Percentiles rank a stretch among this genome's conserved stretches.
phyloP scores from a whole-genome alignment of 1,140 invertebrate genomes.

The Drosophila ogumai region DNA sequence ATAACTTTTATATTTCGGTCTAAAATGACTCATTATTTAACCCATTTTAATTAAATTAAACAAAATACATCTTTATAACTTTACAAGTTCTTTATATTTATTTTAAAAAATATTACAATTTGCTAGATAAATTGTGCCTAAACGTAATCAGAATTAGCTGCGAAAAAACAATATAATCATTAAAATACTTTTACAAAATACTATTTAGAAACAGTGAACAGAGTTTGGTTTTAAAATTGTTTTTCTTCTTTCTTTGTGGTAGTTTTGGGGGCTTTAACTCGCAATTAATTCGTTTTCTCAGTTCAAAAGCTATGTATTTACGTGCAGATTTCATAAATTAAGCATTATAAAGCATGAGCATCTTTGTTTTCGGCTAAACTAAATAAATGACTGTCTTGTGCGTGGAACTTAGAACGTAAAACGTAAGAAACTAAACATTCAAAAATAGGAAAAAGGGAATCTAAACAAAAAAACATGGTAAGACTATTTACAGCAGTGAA shows the following conservation, averaged over 20 bases:
- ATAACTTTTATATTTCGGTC: no score
- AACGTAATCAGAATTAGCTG: conserved; percentile 66
- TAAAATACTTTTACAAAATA: conserved; percentile 81
- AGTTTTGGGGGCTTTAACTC: conserved; percentile 22
- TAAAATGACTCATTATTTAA: no score
- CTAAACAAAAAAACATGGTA: conserved; percentile 65
- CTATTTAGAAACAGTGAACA: conserved; percentile 71
- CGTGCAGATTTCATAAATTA: conserved; percentile 67
- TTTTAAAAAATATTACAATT: conserved; percentile 80
- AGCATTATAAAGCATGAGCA: conserved; percentile 69
- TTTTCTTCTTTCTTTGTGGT: conserved; percentile 14
- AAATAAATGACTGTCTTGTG: conserved; percentile 81
- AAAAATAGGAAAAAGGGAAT: conserved; percentile 32
- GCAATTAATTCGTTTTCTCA: conserved; percentile 54
- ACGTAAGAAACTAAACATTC: conserved; percentile 32
- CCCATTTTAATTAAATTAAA: background rate
- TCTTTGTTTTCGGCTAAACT: conserved; percentile 70
- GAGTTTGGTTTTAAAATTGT: conserved; percentile 38
- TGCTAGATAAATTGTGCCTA: conserved; percentile 79
- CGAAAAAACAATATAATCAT: conserved; percentile 68
- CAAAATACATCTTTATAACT: conserved; percentile 39
- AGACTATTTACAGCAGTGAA: conserved; percentile 77
- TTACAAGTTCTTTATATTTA: conserved; percentile 68
- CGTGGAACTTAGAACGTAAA: conserved; percentile 62
- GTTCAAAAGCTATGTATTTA: conserved; percentile 66